Evolutionary conservation across 2,113 vertebrate genomes (phyloP).

Genomic region (Ciconia maguari): DNA sequence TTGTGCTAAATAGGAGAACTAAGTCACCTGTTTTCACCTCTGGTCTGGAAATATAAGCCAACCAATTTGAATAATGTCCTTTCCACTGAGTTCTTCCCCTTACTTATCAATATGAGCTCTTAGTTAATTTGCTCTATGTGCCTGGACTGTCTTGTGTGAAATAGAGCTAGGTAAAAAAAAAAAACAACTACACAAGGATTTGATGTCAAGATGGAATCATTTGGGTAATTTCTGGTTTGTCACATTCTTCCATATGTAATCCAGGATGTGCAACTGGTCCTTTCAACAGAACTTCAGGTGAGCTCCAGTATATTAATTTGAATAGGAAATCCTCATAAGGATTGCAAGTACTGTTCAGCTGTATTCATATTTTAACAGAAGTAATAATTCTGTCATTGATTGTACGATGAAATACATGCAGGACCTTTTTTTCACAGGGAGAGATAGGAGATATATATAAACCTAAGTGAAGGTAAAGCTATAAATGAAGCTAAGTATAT

Average conservation of each 20-base stretch:
- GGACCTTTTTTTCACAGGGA: not conserved
- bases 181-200: not conserved
- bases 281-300: not conserved
- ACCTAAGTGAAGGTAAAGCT: not conserved
- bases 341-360: not conserved
- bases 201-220: not conserved
- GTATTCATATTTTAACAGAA: not conserved
- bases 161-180: conserved; percentile 33
- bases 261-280: conserved; percentile 43
- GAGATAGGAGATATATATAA: not conserved
- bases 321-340: not conserved
- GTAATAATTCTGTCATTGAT: not conserved
- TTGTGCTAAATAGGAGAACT: not conserved
- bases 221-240: conserved; percentile 50
- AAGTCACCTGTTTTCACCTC: not conserved
- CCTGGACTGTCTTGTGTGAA: not conserved
- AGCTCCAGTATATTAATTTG: not conserved
- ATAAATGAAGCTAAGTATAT: not conserved
- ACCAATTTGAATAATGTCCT: not conserved
- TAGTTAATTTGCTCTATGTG: not conserved
- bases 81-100: not conserved
- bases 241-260: conserved; percentile 46
- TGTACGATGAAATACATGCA: not conserved
- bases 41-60: not conserved
- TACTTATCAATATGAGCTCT: not conserved